A percentile compares a stretch with the other conserved stretches of the same genome.
phyloP scores from a whole-genome alignment of 2,797 vertebrate species.

The Rhadinocentrus ornatus region DNA sequence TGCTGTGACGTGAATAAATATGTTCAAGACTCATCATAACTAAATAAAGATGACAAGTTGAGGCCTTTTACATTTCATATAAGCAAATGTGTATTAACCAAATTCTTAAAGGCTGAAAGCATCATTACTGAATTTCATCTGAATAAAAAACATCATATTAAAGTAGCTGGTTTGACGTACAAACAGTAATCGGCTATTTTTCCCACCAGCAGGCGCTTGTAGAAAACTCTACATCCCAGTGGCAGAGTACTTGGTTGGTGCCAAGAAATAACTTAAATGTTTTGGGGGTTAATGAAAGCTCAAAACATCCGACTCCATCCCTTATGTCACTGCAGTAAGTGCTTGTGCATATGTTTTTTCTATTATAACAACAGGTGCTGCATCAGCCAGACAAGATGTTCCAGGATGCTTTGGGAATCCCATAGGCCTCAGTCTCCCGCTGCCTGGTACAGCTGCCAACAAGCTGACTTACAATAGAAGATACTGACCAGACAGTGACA shows the following conservation, averaged over 20 bases:
- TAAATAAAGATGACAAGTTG: too few species aligned
- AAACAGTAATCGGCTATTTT: not conserved
- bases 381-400: constrained; percentile 63
- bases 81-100: too few species aligned
- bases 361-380: constrained; percentile 65
- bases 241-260: not conserved
- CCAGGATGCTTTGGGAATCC: constrained; percentile 57
- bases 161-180: not conserved
- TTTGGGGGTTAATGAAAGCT: constrained; percentile 25
- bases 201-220: not conserved
- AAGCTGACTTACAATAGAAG: constrained; percentile 51
- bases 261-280: constrained; percentile 13
- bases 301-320: constrained; percentile 26
- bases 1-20: too few species aligned
- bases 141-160: not conserved
- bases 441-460: constrained; percentile 56
- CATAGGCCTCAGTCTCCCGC: constrained; percentile 52
- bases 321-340: constrained; percentile 15
- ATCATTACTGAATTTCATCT: not conserved
- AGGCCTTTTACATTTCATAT: too few species aligned
- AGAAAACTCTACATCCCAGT: not conserved
- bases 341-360: constrained; percentile 51
- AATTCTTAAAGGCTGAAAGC: too few species aligned
- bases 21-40: too few species aligned
- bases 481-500: constrained; percentile 56